A percentile compares a stretch with the other conserved stretches of the same genome.
Conservation (phyloP, 2,797 vertebrate species). For the Peromyscus attwateri region DNA sequence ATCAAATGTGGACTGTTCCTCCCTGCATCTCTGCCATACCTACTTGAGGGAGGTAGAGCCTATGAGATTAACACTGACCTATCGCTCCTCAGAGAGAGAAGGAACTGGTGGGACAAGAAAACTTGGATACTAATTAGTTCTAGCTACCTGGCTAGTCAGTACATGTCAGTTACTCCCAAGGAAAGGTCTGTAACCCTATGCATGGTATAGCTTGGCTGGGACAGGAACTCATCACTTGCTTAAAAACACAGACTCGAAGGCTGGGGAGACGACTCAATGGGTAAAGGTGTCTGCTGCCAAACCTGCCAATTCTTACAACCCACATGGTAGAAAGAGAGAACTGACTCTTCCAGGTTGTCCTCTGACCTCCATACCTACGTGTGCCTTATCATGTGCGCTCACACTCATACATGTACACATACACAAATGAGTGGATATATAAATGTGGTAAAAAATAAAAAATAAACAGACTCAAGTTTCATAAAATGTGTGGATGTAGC, state of each 20-base stretch:
- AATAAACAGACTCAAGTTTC: not conserved
- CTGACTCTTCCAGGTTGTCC: not conserved
- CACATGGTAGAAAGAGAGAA: not conserved
- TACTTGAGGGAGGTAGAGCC: not conserved
- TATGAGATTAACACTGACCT: slow-evolving; percentile 36
- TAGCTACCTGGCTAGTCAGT: not conserved
- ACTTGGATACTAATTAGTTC: not conserved
- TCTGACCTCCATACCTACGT: not conserved
- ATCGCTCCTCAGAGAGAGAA: slow-evolving; percentile 30
- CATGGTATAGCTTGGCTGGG: not conserved
- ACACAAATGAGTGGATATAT: not conserved
- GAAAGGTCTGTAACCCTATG: not conserved
- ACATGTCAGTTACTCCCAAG: not conserved
- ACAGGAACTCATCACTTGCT: not conserved
- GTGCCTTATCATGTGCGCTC: not conserved
- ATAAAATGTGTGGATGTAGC: not conserved
- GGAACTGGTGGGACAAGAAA: slow-evolving; percentile 2
- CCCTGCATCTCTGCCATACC: not conserved
- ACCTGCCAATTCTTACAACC: no score
- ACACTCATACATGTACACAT: not conserved
- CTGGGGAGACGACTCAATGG: not conserved
- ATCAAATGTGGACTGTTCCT: not conserved
- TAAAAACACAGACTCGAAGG: not conserved
- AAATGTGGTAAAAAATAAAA: not conserved
- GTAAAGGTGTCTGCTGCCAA: not conserved